A percentile compares a stretch with the other conserved stretches of the same genome.
These are phyloP conservation scores for Strigamia maritima DNA, from an alignment of 2,888 invertebrate species.

Conservation along the genomic window DNA sequence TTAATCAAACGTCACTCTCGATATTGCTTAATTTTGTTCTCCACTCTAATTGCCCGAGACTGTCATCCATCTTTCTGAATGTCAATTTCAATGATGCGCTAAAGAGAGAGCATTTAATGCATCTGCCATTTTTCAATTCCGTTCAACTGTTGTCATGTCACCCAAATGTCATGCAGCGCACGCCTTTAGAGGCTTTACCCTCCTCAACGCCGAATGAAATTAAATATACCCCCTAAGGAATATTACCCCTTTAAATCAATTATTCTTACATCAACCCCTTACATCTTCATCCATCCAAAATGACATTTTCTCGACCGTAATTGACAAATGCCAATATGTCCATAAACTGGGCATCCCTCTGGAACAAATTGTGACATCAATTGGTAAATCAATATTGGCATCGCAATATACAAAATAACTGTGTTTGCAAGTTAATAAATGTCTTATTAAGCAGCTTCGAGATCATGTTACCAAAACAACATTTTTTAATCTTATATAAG, in stretches of 20 bases:
- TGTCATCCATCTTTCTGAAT: slow-evolving; percentile 12
- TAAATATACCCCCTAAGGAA: not conserved
- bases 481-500: no score
- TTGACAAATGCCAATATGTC: not conserved
- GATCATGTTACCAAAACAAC: no score
- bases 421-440: no score
- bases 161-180: not conserved
- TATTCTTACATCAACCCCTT: not conserved
- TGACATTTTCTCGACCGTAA: not conserved
- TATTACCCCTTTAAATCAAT: not conserved
- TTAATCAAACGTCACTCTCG: slow-evolving; percentile 20
- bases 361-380: no score
- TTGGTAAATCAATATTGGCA: no score
- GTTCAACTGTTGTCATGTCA: not conserved
- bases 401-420: no score
- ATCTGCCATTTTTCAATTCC: slow-evolving; percentile 20
- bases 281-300: not conserved
- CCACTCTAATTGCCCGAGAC: not conserved
- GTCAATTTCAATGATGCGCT: slow-evolving; percentile 14
- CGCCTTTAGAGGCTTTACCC: not conserved
- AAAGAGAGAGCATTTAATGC: slow-evolving; percentile 1
- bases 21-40: slow-evolving; percentile 16
- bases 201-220: not conserved
- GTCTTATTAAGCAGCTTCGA: no score
- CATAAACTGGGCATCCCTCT: no score